Evolutionary conservation across 1,140 invertebrate genomes (phyloP).

Genomic region (Saccostrea cuccullata): DNA sequence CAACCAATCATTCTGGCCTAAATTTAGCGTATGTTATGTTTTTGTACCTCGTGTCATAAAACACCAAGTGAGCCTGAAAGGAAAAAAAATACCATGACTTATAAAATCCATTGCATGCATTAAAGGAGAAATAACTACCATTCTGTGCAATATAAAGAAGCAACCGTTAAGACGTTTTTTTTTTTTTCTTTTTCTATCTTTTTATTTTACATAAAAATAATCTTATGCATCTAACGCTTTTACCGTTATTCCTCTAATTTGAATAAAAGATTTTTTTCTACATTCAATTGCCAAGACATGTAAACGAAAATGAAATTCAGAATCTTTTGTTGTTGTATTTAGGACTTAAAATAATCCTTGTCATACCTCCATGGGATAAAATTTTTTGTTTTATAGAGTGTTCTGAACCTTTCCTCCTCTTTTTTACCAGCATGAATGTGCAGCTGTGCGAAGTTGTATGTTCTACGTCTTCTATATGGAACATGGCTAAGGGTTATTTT

Average conservation of each 20-base stretch:
- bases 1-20: background rate
- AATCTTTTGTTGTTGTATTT: no score
- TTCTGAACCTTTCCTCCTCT: background rate
- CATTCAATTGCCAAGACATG: no score
- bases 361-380: slow-evolving; percentile 27
- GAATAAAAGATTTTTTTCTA: no score
- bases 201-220: no score
- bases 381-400: background rate
- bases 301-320: no score
- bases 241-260: no score
- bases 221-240: no score
- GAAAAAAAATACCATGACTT: background rate
- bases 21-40: background rate
- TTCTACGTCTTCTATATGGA: background rate
- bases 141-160: no score
- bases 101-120: no score
- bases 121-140: no score
- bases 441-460: background rate
- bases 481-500: background rate
- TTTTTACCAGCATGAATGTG: background rate
- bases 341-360: background rate
- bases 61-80: background rate
- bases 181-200: no score
- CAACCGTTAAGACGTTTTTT: no score
- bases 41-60: background rate